Base-by-base conservation (phyloP, 1,140 invertebrate species). In the Drosophila mayri region DNA sequence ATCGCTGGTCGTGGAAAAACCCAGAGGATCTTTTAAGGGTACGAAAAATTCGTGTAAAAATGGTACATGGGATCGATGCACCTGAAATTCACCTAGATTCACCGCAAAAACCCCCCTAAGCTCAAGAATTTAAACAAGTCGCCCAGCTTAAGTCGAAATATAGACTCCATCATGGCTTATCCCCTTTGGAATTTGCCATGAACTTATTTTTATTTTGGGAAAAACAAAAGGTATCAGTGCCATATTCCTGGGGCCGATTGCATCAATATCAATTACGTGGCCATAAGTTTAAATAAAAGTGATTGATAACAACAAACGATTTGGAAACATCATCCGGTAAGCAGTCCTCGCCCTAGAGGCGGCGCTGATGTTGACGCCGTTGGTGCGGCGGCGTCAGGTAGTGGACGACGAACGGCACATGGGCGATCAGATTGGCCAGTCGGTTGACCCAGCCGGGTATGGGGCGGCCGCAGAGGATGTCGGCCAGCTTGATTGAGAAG, bases 371-470 rank as follows among this genome's bases (percentile, higher is more conserved):
- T 0, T 25, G 22, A 1, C 44, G 37, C 5, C 41, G 32, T 3
- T 55, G 52, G 14, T 55, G 20, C 6, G 16, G 10, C 12, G 38
- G 18, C n/a, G 97, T 97, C 90, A 98, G 93, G 91, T 97, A 98
- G 64, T 97, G 95, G 93, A 99, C 97, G 8, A 99, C 94, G 93
- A 99, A 99, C 55, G 99, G 99, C 70, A 99, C 97, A 93, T 97
- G 99, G 35, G 98, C 97, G 87, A 97, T 97, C 63, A 99, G 96
- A 88, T 98, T 98, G 6, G 99, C 99, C 60, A 99, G 93, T 38
- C 99, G 95, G 93, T 99, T 99, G 16, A 99, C 97, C 98, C 98
- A 99, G 49, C 96, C 95, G 5, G 98, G 98, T 75, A 99, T 98
- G 73, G 98, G 97, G 93, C 96, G 95, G 12, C 97, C 97, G 92